Conservation (phyloP, 2,888 invertebrate genomes). For the Sclerodermus sp. region DNA sequence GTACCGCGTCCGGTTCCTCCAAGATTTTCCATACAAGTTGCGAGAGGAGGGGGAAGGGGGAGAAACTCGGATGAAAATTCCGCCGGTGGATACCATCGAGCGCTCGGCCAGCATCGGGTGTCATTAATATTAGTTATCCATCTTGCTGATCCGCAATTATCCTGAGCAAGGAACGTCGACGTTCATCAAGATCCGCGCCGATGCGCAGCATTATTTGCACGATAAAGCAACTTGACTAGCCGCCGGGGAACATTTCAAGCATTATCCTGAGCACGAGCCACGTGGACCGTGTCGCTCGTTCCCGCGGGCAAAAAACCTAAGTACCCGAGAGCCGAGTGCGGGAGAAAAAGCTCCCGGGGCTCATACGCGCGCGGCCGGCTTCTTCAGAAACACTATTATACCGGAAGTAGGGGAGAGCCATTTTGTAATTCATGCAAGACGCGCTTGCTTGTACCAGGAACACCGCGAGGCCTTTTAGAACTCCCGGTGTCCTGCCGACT, state of each 20-base stretch:
- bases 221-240: background rate
- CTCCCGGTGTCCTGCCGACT: too few relatives aligned
- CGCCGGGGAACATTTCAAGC: constrained; percentile 28
- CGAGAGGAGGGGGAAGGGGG: too few relatives aligned
- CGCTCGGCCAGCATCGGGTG: too few relatives aligned
- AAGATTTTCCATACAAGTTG: too few relatives aligned
- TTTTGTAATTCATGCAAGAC: constrained; percentile 13
- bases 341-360: constrained; percentile 4
- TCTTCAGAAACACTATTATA: constrained; percentile 29
- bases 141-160: too few relatives aligned
- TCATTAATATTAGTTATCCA: too few relatives aligned
- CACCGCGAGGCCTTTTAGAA: constrained; percentile 7
- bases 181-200: constrained; percentile 18
- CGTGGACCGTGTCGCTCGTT: constrained; percentile 36
- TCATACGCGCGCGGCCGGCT: constrained; percentile 10
- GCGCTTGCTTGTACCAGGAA: constrained; percentile 9
- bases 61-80: too few relatives aligned
- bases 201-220: background rate
- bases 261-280: constrained; percentile 33
- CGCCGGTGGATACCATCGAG: too few relatives aligned
- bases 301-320: constrained; percentile 26
- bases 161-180: constrained; percentile 6
- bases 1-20: too few relatives aligned
- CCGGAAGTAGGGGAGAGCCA: constrained; percentile 27
- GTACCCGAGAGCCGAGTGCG: constrained; percentile 14